A percentile compares a stretch with the other conserved stretches of the same genome.
These are phyloP conservation scores for Pyrrhosoma nymphula DNA, from an alignment of 2,888 invertebrate species.

Conservation along the genomic window DNA sequence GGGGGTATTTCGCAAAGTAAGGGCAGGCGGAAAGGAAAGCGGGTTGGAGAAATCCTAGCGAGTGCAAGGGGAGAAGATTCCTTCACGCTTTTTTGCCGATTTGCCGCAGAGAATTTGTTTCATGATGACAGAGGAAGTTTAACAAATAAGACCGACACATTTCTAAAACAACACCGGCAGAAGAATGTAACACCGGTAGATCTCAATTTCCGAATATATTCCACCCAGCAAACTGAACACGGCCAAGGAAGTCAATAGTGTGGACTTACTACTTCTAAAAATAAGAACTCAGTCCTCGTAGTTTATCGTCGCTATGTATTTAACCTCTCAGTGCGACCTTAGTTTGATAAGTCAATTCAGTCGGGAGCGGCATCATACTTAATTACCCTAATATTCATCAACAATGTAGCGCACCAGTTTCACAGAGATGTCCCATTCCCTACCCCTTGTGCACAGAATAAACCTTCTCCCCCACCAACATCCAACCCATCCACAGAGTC, in stretches of 20 bases:
- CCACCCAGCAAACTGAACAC: neutral
- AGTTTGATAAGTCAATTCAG: no score
- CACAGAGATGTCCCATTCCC: neutral
- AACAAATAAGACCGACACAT: neutral
- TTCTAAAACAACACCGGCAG: neutral
- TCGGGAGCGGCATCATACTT: no score
- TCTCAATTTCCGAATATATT: neutral
- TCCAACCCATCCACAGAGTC: neutral
- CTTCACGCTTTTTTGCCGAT: neutral
- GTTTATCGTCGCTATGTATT: no score
- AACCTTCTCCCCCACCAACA: neutral
- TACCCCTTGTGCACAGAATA: neutral
- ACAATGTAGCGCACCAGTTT: neutral
- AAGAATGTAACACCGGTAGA: neutral
- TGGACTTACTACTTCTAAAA: neutral
- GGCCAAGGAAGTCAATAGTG: neutral
- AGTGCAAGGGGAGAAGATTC: neutral
- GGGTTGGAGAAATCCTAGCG: slow-evolving; percentile 2
- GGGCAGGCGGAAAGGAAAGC: neutral
- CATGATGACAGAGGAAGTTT: neutral
- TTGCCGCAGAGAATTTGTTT: neutral
- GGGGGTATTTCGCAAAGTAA: neutral
- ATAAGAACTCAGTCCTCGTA: no score
- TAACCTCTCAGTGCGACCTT: no score
- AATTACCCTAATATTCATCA: neutral